Evolutionary conservation across 2,888 invertebrate genomes (phyloP), one percentile per base, ranked within the genome.

Genomic region (Luperina testacea): DNA sequence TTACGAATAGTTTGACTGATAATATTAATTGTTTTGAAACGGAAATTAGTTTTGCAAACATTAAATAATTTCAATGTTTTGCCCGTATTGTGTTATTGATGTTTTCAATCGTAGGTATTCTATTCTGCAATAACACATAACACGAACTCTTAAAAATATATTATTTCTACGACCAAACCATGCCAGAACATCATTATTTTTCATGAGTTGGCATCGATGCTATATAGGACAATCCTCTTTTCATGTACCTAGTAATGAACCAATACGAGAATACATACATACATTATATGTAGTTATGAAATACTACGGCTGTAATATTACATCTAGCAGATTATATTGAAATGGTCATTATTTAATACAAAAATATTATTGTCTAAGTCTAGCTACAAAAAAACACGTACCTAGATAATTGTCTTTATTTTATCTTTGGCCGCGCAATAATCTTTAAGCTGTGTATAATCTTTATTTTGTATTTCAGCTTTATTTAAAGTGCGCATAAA

Each of bases 201-300:
- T 83, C 68, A 73, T 79, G 64, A 72, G 63, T 78, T 83, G 79
- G 79, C 69, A 72, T 70, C 53, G 45, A 78, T 53, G 45, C 51
- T 72, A 45, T 69, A 15, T 69, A 63, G 59, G 59, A 53, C 68
- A 59, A 61, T 72, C 27, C 72, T 69, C 59, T 57, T 63, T 72
- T 38, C 27, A 61, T 77, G 32, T 53, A 17, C 2, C 5, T 68
- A 27, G 5, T 6, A 59, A 17, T 9, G 45, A 83, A 83, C 71
- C 78, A 83, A 61, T 71, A 81, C 45, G 17, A 57, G 45, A n/a
- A 20, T 63, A 81, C 15, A 7, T 38, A 32, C 11, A 24, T 42
- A n/a, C 24, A 24, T 24, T 78, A 24, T 51, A 27, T n/a, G 0
- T 32, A 32, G 32, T 69, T 68, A 63, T 53, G 13, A 80, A 45